A percentile compares a stretch with the other conserved stretches of the same genome.
Conservation (phyloP, 1,140 invertebrate species). For the Cyphomyrmex costatus region DNA sequence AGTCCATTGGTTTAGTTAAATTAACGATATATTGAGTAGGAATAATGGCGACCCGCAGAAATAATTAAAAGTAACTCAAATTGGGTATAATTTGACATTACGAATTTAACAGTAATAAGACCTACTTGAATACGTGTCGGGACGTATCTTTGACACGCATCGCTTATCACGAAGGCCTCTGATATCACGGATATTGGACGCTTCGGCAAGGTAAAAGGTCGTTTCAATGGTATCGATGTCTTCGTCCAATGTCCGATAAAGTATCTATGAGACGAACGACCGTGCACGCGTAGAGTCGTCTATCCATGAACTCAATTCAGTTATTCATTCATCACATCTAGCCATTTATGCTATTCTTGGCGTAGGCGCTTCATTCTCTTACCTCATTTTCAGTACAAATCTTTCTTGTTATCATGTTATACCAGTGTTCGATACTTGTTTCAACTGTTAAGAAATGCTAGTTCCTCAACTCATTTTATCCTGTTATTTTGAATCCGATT, state of each 20-base stretch:
- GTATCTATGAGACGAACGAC: slow-evolving; percentile 43
- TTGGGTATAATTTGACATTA: too few relatives aligned
- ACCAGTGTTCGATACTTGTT: neutral
- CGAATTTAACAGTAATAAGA: neutral
- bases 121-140: neutral
- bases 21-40: too few relatives aligned
- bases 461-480: neutral
- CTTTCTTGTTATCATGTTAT: neutral
- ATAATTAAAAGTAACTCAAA: too few relatives aligned
- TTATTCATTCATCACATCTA: slow-evolving; percentile 19
- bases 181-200: slow-evolving; percentile 16
- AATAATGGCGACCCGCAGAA: too few relatives aligned
- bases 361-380: neutral
- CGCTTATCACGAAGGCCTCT: slow-evolving; percentile 5
- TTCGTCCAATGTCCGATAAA: slow-evolving; percentile 40
- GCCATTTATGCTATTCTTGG: slow-evolving; percentile 6
- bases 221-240: slow-evolving; percentile 49
- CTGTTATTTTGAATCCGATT: neutral
- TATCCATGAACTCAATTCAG: slow-evolving; percentile 33
- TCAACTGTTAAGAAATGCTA: neutral
- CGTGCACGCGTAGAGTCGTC: neutral
- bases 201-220: slow-evolving; percentile 26
- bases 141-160: slow-evolving; percentile 27
- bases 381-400: neutral
- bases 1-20: too few relatives aligned